Base-by-base conservation (phyloP, 2,888 invertebrate genomes). In the Pardosa pseudoannulata region DNA sequence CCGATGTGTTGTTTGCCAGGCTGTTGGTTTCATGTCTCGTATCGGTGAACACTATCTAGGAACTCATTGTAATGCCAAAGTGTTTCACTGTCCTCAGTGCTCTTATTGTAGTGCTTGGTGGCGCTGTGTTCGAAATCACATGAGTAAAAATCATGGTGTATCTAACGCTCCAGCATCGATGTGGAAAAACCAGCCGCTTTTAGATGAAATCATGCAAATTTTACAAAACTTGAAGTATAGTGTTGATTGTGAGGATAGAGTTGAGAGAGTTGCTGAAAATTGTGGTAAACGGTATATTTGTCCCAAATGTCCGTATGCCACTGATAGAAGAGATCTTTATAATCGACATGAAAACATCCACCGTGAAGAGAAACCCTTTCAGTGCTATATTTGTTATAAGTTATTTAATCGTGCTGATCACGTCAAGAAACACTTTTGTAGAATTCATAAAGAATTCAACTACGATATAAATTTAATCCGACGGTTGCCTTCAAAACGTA, bases 381-480 rank as follows among this genome's bases (percentile, higher is more conserved):
- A 97, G 91, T 97, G 97, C 92, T 97, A 97, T 91, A 95, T 97
- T 56, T 89, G 89, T 79, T 88, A 86, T 73, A 89, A 89, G 92
- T 96, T 97, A 91, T 97, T 97, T 92, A 97, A 97, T 92, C 94
- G 97, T 75, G 97, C 97, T 62, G 97, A 97, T 92, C 97, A 97
- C 91, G 97, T 97, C 68, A 97, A 97, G 92, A 97, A 97, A 91
- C 97, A 97, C 92, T 97, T 97, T 91, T 93, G 96, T 89, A 93
- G 97, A 89, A 97, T 97, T 96, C 97, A 97, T 91, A 94, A 97
- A 65, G 97, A 97, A 90, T 95, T 96, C 91, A 95, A 95, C 1
- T 97, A 97, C 91, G 97, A 97, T 90, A 90, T 91, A n/a, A 90
- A 89, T 70, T 89, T 90, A 68, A 90, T 91, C 29, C 89, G 90